phyloP scores from a whole-genome alignment of 2,113 vertebrate genomes.

The Callionymus lyra region DNA sequence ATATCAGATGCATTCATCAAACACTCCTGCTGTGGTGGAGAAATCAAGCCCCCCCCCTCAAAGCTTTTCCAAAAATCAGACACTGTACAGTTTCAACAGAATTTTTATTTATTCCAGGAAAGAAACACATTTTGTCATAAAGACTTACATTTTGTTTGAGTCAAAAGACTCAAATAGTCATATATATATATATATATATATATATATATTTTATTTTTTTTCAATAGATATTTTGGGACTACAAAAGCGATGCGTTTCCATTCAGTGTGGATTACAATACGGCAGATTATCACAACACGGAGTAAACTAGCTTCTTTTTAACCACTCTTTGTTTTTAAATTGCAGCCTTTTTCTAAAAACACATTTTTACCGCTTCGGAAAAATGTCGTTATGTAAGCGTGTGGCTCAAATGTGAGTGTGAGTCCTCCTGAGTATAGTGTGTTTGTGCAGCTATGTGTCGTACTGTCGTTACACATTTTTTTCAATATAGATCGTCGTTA shows the following conservation, averaged over 20 bases:
- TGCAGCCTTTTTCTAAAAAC: slow-evolving; percentile 15
- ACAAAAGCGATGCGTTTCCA: slow-evolving; percentile 59
- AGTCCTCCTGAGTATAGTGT: too few species aligned
- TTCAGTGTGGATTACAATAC: slow-evolving; percentile 61
- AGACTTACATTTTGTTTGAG: slow-evolving; percentile 81
- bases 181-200: too few species aligned
- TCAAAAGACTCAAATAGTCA: slow-evolving; percentile 70
- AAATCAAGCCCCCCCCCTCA: too few species aligned
- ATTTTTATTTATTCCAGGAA: slow-evolving; percentile 65
- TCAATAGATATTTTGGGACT: slow-evolving; percentile 49
- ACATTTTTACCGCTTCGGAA: too few species aligned
- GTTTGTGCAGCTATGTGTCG: too few species aligned
- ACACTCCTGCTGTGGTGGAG: too few species aligned
- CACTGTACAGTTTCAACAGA: slow-evolving; percentile 46
- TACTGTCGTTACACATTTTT: too few species aligned
- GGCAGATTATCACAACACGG: slow-evolving; percentile 58
- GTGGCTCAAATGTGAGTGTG: too few species aligned
- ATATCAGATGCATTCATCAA: too few species aligned
- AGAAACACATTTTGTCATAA: slow-evolving; percentile 75
- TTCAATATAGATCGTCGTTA: too few species aligned
- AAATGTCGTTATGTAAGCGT: too few species aligned
- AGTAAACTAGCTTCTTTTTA: slow-evolving; percentile 35
- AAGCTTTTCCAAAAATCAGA: too few species aligned
- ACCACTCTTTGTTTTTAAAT: slow-evolving; percentile 43
- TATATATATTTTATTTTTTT: slow-evolving; percentile 49